Conservation (phyloP, 1,140 invertebrate genomes). For the Saccostrea glomerata region DNA sequence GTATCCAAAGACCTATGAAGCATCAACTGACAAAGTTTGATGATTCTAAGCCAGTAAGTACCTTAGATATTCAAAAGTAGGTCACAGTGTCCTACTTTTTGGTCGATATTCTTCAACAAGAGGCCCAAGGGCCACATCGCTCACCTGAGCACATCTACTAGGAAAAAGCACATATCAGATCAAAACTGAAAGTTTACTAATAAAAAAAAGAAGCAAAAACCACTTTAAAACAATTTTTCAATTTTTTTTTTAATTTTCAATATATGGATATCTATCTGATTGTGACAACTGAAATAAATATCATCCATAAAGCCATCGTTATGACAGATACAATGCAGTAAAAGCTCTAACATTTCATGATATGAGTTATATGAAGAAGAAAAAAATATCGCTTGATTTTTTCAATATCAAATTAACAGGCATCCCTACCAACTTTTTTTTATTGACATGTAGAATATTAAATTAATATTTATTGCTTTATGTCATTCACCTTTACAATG, state of each 20-base stretch:
- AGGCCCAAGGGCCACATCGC: too few species aligned
- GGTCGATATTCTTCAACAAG: too few species aligned
- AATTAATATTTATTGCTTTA: conserved; percentile 18
- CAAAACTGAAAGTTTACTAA: too few species aligned
- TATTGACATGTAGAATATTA: neutral
- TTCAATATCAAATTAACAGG: neutral
- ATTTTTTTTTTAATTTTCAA: conserved; percentile 24
- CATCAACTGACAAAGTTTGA: too few species aligned
- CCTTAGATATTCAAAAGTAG: too few species aligned
- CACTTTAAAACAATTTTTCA: neutral
- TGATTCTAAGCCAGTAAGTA: too few species aligned
- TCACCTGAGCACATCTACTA: too few species aligned
- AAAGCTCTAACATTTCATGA: neutral
- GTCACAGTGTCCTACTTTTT: too few species aligned
- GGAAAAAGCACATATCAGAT: too few species aligned
- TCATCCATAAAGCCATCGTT: conserved; percentile 21
- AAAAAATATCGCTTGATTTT: neutral
- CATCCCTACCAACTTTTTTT: neutral
- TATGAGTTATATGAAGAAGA: too few species aligned
- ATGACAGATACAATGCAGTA: neutral
- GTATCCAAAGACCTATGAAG: too few species aligned
- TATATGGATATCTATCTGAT: conserved; percentile 17
- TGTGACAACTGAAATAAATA: conserved; percentile 35
- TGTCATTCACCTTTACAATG: neutral
- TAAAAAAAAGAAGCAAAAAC: too few species aligned